Evolutionary conservation across 2,797 vertebrate species (phyloP).

Genomic region (Anabas testudineus): DNA sequence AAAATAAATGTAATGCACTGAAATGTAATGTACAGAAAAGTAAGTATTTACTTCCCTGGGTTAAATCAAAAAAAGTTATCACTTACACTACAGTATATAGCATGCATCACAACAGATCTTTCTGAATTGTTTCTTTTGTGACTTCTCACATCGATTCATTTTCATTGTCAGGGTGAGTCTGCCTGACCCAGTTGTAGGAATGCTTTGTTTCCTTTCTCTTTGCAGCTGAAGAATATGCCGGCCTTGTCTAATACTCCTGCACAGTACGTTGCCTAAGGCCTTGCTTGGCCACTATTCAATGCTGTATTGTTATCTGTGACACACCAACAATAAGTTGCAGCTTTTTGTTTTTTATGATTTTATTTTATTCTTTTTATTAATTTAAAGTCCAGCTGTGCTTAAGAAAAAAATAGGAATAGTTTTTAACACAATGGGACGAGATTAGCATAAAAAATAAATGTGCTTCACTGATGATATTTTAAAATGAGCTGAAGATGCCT

Average conservation of each 20-base stretch:
- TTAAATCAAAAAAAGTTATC: slow-evolving; percentile 40
- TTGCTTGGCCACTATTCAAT: slow-evolving; percentile 27
- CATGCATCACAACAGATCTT: slow-evolving; percentile 17
- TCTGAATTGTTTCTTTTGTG: slow-evolving; percentile 57
- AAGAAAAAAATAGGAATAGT: slow-evolving; percentile 9
- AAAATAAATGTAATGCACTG: slow-evolving; percentile 10
- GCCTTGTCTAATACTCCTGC: slow-evolving; percentile 62
- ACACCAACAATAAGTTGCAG: slow-evolving; percentile 16
- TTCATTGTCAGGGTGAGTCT: slow-evolving; percentile 41
- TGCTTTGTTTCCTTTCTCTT: slow-evolving; percentile 68
- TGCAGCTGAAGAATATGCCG: slow-evolving; percentile 60
- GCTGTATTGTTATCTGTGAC: slow-evolving; percentile 42
- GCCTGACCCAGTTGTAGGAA: slow-evolving; percentile 67
- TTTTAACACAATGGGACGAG: slow-evolving; percentile 3
- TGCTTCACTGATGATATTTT: slow-evolving; percentile 19
- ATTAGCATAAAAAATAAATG: slow-evolving; percentile 9
- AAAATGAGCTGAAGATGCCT: slow-evolving; percentile 34
- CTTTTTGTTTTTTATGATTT: slow-evolving; percentile 1
- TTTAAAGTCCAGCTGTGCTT: slow-evolving; percentile 23
- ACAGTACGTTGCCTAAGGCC: slow-evolving; percentile 50
- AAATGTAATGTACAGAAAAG: slow-evolving; percentile 15
- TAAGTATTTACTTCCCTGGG: slow-evolving; percentile 15
- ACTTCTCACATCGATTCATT: slow-evolving; percentile 58
- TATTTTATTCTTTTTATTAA: neutral
- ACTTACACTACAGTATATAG: neutral